phyloP scores from a whole-genome alignment of 2,888 invertebrate species.

The Notocelia uddmanniana region DNA sequence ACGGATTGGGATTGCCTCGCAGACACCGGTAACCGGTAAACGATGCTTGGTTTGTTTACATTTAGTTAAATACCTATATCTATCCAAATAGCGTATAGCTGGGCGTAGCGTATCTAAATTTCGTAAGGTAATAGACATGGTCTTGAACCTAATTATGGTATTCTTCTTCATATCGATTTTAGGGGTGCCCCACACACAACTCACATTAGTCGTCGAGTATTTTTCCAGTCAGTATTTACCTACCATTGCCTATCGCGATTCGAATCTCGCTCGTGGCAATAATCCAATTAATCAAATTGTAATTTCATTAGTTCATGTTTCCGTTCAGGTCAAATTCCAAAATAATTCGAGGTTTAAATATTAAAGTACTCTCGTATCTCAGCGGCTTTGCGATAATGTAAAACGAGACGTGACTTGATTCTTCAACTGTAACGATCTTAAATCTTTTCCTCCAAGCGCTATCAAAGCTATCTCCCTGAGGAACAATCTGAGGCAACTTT shows the following conservation, averaged over 20 bases:
- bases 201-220: not conserved
- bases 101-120: too few species aligned
- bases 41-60: too few species aligned
- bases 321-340: not conserved
- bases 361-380: constrained; percentile 14
- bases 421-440: not conserved
- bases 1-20: too few species aligned
- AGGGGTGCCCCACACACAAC: not conserved
- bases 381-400: constrained; percentile 8
- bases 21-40: too few species aligned
- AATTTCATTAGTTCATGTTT: not conserved
- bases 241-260: not conserved
- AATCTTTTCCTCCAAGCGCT: not conserved
- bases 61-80: too few species aligned
- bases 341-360: not conserved
- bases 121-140: too few species aligned
- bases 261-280: not conserved
- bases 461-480: not conserved
- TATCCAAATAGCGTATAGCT: too few species aligned
- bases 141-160: too few species aligned
- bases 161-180: not conserved
- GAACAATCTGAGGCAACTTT: not conserved
- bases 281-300: not conserved
- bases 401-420: constrained; percentile 14
- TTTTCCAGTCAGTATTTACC: not conserved